A percentile compares a stretch with the other conserved stretches of the same genome.
Evolutionary conservation across 2,113 vertebrate species (phyloP).

Genomic region (Garra rufa): DNA sequence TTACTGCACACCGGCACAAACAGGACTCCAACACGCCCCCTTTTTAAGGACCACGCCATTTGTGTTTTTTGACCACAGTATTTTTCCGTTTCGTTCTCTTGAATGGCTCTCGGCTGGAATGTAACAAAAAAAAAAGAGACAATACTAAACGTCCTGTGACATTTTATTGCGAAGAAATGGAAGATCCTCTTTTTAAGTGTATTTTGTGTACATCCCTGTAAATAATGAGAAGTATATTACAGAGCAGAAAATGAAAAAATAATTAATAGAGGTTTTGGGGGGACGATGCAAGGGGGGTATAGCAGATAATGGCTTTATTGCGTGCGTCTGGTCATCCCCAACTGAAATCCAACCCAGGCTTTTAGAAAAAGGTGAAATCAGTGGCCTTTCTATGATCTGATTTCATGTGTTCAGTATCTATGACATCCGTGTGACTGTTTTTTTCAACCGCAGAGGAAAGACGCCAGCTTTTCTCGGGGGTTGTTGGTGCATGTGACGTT

Average conservation of each 20-base stretch:
- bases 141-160: constrained; percentile 66
- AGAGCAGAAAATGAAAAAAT: constrained; percentile 68
- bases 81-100: constrained; percentile 59
- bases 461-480: constrained; percentile 72
- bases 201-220: constrained; percentile 85
- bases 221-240: constrained; percentile 76
- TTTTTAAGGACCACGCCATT: constrained; percentile 40
- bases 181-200: constrained; percentile 78
- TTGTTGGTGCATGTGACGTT: constrained; percentile 80
- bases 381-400: constrained; percentile 62
- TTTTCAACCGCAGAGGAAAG: constrained; percentile 61
- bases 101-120: constrained; percentile 73
- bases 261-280: constrained; percentile 69
- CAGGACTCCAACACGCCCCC: constrained; percentile 4
- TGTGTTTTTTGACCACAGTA: constrained; percentile 58
- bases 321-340: constrained; percentile 69
- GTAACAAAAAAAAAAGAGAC: constrained; percentile 68
- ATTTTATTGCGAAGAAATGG: constrained; percentile 57
- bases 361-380: constrained; percentile 57
- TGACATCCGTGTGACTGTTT: constrained; percentile 64
- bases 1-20: constrained; percentile 52
- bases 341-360: constrained; percentile 62
- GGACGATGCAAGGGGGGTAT: constrained; percentile 58
- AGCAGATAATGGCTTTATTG: constrained; percentile 66
- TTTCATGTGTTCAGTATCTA: constrained; percentile 63